phyloP scores from a whole-genome alignment of 1,140 invertebrate species.

The Branchinecta lindahli region DNA sequence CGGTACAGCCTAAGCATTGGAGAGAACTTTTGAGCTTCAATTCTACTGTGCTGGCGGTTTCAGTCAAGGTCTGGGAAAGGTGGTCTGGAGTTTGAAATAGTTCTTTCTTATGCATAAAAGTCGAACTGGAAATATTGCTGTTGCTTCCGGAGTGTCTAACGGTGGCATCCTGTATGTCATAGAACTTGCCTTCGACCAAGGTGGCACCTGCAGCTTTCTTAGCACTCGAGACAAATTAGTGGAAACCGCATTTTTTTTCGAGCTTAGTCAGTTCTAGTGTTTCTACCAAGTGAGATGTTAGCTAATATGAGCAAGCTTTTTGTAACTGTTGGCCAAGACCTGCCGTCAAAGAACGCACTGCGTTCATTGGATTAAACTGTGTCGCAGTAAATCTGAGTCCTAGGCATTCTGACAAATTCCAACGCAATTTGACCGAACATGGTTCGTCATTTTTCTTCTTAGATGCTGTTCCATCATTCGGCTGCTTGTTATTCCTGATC shows the following conservation, averaged over 20 bases:
- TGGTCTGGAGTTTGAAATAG: conserved; percentile 8
- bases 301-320: neutral
- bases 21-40: conserved; percentile 8
- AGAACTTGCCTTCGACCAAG: conserved; percentile 5
- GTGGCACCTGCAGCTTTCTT: neutral
- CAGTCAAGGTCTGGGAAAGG: conserved; percentile 1
- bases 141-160: conserved; percentile 1
- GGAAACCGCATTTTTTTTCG: too few species aligned
- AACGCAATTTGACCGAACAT: too few species aligned
- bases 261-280: too few species aligned
- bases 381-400: conserved; percentile 1
- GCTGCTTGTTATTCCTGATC: too few species aligned
- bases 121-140: neutral
- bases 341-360: conserved; percentile 1
- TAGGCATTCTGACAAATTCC: too few species aligned
- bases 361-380: conserved; percentile 5
- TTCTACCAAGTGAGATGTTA: too few species aligned
- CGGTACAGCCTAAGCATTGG: conserved; percentile 1
- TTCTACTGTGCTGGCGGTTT: conserved; percentile 1
- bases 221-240: too few species aligned
- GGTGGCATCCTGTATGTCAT: conserved; percentile 8
- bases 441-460: too few species aligned
- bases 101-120: conserved; percentile 1
- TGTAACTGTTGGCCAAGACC: conserved; percentile 1
- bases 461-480: too few species aligned